Evolutionary conservation across 2,888 invertebrate genomes (phyloP), one percentile per base, ranked within the genome.

Genomic region (Scrobipalpa atriplicella): DNA sequence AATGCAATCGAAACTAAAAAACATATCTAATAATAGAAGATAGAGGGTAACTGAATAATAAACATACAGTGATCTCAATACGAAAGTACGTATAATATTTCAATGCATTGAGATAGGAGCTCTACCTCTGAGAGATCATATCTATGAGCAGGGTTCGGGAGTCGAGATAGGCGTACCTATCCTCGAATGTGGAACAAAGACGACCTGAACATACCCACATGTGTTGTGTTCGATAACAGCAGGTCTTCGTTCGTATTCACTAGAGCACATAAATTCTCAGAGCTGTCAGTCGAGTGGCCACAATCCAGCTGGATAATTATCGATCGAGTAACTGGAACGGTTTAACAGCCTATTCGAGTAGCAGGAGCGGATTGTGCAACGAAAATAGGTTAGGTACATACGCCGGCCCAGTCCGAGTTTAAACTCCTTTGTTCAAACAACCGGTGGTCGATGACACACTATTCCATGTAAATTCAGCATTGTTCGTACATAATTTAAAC

Each of bases 321-420:
- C 78, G 74, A 79, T 78, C 79, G 73, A 76, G 76, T 80, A 80
- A 80, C 73, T 84, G 74, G 81, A 78, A 77, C 76, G 74, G 63
- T 79, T 73, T 78, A 78, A 79, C 79, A 74, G 77, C 74, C 75
- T 78, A 80, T 81, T 81, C 76, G 72, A 81, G 77, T 77, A 78
- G 74, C 71, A 79, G 78, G 78, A 81, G 74, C 75, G 75, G 75
- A 79, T 88, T 88, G 83, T 82, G 85, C 83, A 87, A 87, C 77
- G 73, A 82, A 87, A 85, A 88, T 88, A 82, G 86, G 84, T 85
- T 85, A 84, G 79, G 78, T 79, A 84, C 80, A 70, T 69, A 80
- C 79, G 70, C 72, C 79, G 82, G 79, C 84, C 84, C 74, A 85
- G 77, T 81, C 65, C 61, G 21, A 29, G 19, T 51, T 51, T 19